These are phyloP conservation scores for Ophioninae sp. DNA, from an alignment of 2,888 invertebrate genomes.

Conservation along the genomic window DNA sequence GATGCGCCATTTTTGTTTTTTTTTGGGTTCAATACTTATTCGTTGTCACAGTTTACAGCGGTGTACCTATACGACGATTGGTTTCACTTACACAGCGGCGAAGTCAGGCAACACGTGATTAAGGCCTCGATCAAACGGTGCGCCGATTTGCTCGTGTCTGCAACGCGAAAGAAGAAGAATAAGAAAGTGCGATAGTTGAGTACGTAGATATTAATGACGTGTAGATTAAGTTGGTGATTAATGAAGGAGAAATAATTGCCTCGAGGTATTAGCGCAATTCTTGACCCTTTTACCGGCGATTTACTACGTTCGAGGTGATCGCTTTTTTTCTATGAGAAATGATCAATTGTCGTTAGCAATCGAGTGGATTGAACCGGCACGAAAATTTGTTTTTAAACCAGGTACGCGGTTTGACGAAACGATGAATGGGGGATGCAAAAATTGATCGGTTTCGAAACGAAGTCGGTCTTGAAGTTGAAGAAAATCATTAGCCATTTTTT, in stretches of 20 bases:
- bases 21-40: slow-evolving; percentile 40
- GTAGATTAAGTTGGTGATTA: not conserved
- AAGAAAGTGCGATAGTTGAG: not conserved
- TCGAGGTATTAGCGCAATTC: not conserved
- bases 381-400: no score
- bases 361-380: no score
- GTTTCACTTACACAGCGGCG: slow-evolving; percentile 75
- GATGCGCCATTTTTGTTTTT: slow-evolving; percentile 7
- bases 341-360: not conserved
- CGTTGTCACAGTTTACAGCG: slow-evolving; percentile 26
- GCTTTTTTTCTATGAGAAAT: not conserved
- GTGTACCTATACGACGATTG: slow-evolving; percentile 8
- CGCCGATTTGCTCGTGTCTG: slow-evolving; percentile 77
- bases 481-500: no score
- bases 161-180: slow-evolving; percentile 52
- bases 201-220: not conserved
- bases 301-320: not conserved
- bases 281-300: not conserved
- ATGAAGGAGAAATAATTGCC: not conserved
- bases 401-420: no score
- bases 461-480: no score
- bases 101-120: slow-evolving; percentile 77
- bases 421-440: no score
- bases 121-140: slow-evolving; percentile 77
- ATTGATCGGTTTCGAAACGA: no score